phyloP scores from a whole-genome alignment of 2,888 invertebrate genomes.

The Lasioglossum malachurum region DNA sequence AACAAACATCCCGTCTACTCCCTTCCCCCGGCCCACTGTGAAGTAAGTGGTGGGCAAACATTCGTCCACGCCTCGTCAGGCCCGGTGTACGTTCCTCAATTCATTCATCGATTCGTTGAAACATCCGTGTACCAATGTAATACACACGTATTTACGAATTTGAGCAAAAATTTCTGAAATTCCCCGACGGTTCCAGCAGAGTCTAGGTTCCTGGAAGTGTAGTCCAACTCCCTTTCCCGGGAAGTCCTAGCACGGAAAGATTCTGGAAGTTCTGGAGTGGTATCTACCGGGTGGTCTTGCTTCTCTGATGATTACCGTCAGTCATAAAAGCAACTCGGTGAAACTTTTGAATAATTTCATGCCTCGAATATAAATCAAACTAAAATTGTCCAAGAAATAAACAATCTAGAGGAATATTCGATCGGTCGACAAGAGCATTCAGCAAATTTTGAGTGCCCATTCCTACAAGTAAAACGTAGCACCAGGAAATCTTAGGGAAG shows the following conservation, averaged over 20 bases:
- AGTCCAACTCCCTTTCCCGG: constrained; percentile 37
- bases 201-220: constrained; percentile 43
- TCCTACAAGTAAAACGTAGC: too few relatives aligned
- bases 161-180: constrained; percentile 47
- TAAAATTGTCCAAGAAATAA: too few relatives aligned
- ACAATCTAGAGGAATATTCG: too few relatives aligned
- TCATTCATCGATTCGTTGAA: constrained; percentile 33
- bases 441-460: too few relatives aligned
- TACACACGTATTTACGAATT: constrained; percentile 41
- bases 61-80: neutral
- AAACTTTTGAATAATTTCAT: too few relatives aligned
- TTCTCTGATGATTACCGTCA: constrained; percentile 43
- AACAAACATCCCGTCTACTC: neutral
- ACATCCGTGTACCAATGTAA: constrained; percentile 27
- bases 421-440: too few relatives aligned
- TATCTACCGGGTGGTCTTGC: constrained; percentile 64
- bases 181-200: constrained; percentile 41
- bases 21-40: neutral
- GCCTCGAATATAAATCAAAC: too few relatives aligned
- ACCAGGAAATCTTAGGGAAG: too few relatives aligned
- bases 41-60: constrained; percentile 5
- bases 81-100: neutral
- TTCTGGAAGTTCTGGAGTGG: constrained; percentile 61
- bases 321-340: constrained; percentile 60
- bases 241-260: constrained; percentile 51